A percentile compares a stretch with the other conserved stretches of the same genome.
phyloP scores from a whole-genome alignment of 1,140 invertebrate genomes.

The Orussus abietinus region DNA sequence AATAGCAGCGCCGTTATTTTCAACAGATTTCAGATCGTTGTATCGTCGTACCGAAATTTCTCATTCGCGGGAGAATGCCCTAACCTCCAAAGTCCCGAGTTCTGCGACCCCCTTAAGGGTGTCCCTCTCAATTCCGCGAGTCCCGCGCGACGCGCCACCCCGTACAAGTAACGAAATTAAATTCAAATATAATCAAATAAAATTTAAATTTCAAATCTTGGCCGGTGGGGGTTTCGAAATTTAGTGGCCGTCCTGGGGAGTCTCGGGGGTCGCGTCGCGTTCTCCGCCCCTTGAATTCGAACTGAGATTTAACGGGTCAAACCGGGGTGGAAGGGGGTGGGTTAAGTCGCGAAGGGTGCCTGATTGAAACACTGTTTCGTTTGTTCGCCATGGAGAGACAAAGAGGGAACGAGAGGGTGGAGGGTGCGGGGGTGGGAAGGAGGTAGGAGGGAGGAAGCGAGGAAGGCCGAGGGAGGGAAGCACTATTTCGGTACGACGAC shows the following conservation, averaged over 20 bases:
- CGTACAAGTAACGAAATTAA: conserved; percentile 45
- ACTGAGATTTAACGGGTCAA: conserved; percentile 50
- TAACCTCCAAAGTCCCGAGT: too few relatives aligned
- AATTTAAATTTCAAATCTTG: conserved; percentile 54
- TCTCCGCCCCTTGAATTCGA: conserved; percentile 37
- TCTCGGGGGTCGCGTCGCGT: conserved; percentile 10
- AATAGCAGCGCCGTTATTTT: too few relatives aligned
- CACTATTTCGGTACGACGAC: conserved; percentile 26
- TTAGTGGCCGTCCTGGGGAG: conserved; percentile 19
- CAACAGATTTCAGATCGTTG: too few relatives aligned
- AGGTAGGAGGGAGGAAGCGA: conserved; percentile 4
- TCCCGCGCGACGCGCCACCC: too few relatives aligned
- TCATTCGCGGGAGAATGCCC: too few relatives aligned
- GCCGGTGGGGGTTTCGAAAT: too few relatives aligned
- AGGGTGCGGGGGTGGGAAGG: conserved; percentile 6
- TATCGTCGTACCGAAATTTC: too few relatives aligned
- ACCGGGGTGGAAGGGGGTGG: conserved; percentile 23
- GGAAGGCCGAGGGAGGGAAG: conserved; percentile 12
- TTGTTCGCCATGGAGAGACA: conserved; percentile 29
- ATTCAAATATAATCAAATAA: conserved; percentile 58
- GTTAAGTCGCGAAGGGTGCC: conserved; percentile 39
- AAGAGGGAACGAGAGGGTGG: conserved; percentile 1
- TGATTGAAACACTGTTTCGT: conserved; percentile 52
- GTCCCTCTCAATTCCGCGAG: too few relatives aligned
- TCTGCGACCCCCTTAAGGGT: too few relatives aligned